phyloP scores from a whole-genome alignment of 1,140 invertebrate species.

The Centruroides vittatus region DNA sequence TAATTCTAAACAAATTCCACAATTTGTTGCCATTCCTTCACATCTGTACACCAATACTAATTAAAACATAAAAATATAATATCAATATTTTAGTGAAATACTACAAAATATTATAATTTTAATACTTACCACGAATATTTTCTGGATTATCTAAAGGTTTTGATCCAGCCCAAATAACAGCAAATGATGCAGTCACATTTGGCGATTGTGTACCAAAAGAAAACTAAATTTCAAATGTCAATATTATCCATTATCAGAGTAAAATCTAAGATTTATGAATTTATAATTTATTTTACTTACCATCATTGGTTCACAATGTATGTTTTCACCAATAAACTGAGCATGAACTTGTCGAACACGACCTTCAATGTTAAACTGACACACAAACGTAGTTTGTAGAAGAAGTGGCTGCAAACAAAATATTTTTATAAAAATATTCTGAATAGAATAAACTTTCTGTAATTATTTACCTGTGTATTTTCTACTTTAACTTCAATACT shows the following conservation, averaged over 20 bases:
- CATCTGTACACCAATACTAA: conserved; percentile 72
- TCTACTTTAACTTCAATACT: conserved; percentile 83
- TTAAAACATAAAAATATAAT: background rate
- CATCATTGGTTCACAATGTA: conserved; percentile 75
- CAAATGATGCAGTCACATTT: conserved; percentile 85
- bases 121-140: conserved; percentile 61
- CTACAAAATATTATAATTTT: background rate
- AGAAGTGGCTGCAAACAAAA: conserved; percentile 62
- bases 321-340: conserved; percentile 74
- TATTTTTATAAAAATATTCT: background rate
- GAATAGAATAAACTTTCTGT: background rate
- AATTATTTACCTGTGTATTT: conserved; percentile 43
- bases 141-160: conserved; percentile 91
- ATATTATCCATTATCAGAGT: background rate
- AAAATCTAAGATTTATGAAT: background rate
- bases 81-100: background rate
- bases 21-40: conserved; percentile 88
- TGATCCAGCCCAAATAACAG: conserved; percentile 87
- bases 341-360: conserved; percentile 81
- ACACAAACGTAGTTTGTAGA: conserved; percentile 81
- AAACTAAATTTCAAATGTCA: conserved; percentile 13
- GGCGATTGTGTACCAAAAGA: conserved; percentile 35
- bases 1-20: conserved; percentile 81
- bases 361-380: conserved; percentile 92
- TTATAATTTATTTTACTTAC: conserved; percentile 2